Evolutionary conservation across 1,140 invertebrate species (phyloP).

Genomic region (Drosophila pectinifera): DNA sequence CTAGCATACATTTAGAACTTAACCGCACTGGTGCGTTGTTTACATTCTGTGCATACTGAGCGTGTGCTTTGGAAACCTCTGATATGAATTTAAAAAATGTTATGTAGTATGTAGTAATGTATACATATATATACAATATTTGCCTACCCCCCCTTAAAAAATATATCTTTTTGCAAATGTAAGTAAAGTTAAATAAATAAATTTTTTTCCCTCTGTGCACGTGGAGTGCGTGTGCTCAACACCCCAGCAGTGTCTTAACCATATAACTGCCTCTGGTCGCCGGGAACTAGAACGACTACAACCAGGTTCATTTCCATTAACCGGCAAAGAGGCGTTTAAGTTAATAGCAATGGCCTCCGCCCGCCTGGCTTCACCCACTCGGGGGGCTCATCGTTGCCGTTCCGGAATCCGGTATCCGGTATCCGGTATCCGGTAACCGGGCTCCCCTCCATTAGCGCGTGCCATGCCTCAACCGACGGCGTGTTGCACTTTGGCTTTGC

Average conservation of each 20-base stretch:
- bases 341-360: constrained; percentile 77
- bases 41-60: no score
- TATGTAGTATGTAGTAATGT: no score
- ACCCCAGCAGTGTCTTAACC: constrained; percentile 64
- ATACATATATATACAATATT: no score
- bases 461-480: constrained; percentile 50
- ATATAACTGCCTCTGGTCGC: constrained; percentile 71
- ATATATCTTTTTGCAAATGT: no score
- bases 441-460: constrained; percentile 44
- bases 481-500: constrained; percentile 84
- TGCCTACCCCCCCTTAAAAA: no score
- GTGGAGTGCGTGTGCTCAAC: constrained; percentile 32
- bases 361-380: constrained; percentile 10
- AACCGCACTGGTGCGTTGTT: no score
- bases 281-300: constrained; percentile 52
- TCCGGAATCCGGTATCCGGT: constrained; percentile 4
- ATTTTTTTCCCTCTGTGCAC: constrained; percentile 15
- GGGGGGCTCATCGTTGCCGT: background rate
- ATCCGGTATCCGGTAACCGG: no score
- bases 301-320: constrained; percentile 83
- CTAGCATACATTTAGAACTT: no score
- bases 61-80: no score
- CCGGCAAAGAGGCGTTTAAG: constrained; percentile 84
- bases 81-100: no score
- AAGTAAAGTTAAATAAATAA: no score